phyloP scores from a whole-genome alignment of 2,797 vertebrate genomes.

The Coranthus polyacanthus region DNA sequence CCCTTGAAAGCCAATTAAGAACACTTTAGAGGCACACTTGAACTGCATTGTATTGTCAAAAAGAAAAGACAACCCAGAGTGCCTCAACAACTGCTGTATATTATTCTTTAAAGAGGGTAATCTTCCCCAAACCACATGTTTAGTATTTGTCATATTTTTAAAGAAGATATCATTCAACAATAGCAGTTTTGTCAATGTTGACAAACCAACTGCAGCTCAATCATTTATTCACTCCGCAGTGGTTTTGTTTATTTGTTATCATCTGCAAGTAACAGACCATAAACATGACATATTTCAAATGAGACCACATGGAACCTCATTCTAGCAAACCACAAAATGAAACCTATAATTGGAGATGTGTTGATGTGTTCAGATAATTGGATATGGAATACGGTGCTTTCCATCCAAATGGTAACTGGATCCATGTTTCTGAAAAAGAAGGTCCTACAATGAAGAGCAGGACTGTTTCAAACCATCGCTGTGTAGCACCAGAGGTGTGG shows the following conservation, averaged over 20 bases:
- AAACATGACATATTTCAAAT: conserved; percentile 53
- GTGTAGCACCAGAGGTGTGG: conserved; percentile 55
- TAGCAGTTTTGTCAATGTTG: conserved; percentile 36
- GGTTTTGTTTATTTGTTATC: conserved; percentile 54
- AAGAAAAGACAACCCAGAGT: not conserved
- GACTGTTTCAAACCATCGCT: conserved; percentile 44
- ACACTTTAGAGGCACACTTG: conserved; percentile 39
- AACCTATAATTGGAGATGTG: conserved; percentile 53
- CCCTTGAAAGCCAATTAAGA: conserved; percentile 30
- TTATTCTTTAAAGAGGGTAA: conserved; percentile 13
- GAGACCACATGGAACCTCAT: conserved; percentile 38
- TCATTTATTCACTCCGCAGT: conserved; percentile 24
- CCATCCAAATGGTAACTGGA: conserved; percentile 51
- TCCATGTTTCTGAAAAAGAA: conserved; percentile 11
- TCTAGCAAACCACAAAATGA: conserved; percentile 38
- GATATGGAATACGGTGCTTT: conserved; percentile 38
- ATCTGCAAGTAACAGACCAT: conserved; percentile 49
- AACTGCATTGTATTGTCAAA: conserved; percentile 48
- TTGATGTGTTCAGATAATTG: conserved; percentile 60
- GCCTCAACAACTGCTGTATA: not conserved
- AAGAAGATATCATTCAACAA: conserved; percentile 53
- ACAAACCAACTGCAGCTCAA: conserved; percentile 25
- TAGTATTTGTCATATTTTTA: conserved; percentile 13
- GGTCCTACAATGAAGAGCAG: conserved; percentile 18
- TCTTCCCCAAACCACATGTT: conserved; percentile 37